Conservation (phyloP, 2,888 invertebrate species). For the Anarsia innoxiella region DNA sequence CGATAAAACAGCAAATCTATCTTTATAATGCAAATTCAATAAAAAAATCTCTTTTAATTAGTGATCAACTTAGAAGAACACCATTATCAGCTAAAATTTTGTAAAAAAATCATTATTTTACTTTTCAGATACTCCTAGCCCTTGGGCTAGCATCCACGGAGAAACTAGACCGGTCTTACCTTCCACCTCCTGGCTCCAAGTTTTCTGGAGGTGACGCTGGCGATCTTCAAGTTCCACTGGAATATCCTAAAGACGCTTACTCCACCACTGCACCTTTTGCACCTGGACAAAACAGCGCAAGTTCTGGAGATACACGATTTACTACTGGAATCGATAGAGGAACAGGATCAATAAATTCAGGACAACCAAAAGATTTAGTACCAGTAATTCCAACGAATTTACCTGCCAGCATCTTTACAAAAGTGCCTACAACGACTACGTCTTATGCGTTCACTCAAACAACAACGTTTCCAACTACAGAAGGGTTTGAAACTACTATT, state of each 20-base stretch:
- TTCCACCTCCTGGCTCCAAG: conserved; percentile 52
- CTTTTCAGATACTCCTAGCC: conserved; percentile 38
- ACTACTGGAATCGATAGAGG: conserved; percentile 26
- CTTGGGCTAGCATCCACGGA: conserved; percentile 37
- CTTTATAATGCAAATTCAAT: background rate
- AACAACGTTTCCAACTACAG: conserved; percentile 32
- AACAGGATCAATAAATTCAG: conserved; percentile 6
- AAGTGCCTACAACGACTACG: conserved; percentile 30
- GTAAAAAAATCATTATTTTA: background rate
- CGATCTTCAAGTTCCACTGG: conserved; percentile 37
- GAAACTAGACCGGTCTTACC: conserved; percentile 48
- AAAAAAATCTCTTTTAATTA: no score
- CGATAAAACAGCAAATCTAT: background rate
- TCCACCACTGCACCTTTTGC: conserved; percentile 15
- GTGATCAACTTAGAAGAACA: no score
- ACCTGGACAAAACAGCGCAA: conserved; percentile 5
- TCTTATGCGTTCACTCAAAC: conserved; percentile 41
- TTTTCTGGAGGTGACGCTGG: conserved; percentile 43
- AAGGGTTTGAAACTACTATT: conserved; percentile 22
- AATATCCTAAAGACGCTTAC: conserved; percentile 31
- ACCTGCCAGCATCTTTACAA: conserved; percentile 17
- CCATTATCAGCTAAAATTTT: background rate
- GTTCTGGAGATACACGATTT: conserved; percentile 16
- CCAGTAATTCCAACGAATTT: conserved; percentile 11
- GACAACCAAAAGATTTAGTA: background rate